Base-by-base conservation (phyloP, 2,888 invertebrate genomes). In the Lissonota sp. region DNA sequence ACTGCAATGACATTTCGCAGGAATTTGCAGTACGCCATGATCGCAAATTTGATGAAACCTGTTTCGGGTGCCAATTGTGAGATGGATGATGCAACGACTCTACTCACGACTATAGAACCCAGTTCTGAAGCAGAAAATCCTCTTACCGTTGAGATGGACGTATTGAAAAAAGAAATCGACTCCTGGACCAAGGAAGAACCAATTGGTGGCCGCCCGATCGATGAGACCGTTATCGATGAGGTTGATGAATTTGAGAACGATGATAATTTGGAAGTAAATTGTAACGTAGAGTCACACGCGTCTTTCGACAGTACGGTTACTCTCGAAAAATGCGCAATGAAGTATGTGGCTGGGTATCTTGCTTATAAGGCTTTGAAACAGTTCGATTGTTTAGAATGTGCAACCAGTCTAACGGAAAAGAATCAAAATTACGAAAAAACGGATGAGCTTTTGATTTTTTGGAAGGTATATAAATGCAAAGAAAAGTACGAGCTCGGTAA, bases 381-480 rank as follows among this genome's bases (percentile, higher is more conserved):
- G 8, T 62, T 62, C 7, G 16, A 62, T 40, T 62, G 44, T 44
- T 62, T 16, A 7, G 44, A 62, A 8, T 44, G 44, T 16, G 44
- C n/a, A 62, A 12, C 40, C 40, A 40, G 60, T 89, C 79, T 83
- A 86, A 88, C 75, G 85, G 85, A 84, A 87, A 87, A 5, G 86
- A 51, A 81, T 89, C 37, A 80, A 80, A 37, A n/a, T n/a, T n/a
- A n/a, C n/a, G n/a, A n/a, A n/a, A n/a, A n/a, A n/a, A n/a, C n/a
- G n/a, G n/a, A n/a, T 58, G 46, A 72, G 60, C 49, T 57, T 39
- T 63, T 75, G 26, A 63, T 70, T 39, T 74, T 79, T 51, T 79
- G 49, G 74, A 63, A 70, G 42, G 74, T 64, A 0, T 74, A 74
- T n/a, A 57, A 49, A 6, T 64, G 69, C 44, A 42, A 70, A 74